Base-by-base conservation (phyloP, 2,113 vertebrate species). In the Pygathrix nemaeus region DNA sequence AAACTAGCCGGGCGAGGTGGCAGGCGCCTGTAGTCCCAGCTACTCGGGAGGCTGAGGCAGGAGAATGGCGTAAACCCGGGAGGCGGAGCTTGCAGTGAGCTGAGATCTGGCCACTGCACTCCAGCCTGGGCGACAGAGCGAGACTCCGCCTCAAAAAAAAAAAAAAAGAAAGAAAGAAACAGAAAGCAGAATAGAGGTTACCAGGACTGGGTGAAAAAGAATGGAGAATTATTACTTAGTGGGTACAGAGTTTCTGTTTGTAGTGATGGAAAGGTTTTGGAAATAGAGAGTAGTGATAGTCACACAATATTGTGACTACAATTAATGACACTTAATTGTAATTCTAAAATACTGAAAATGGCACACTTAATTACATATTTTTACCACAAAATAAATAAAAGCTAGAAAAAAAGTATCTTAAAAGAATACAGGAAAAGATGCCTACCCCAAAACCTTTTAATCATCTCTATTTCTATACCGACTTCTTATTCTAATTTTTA, bases 401-500 rank as follows among this genome's bases (percentile, higher is more conserved):
- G 13, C 18, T 30, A 86, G 64, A 27, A 32, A 55, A 38, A 93
- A 55, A 55, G 16, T 48, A 61, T 61, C 40, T 86, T 86, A 87
- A 83, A 32, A 25, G 14, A 88, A 35, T 18, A 64, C 52, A 96
- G 48, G 70, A 21, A 79, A 11, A 16, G 27, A 96, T 75, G 35
- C 35, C 48, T 10, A 84, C 11, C 12, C 45, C 87, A 68, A 79
- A 88, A 14, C 18, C 8, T 93, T 68, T 48, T 70, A 93, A 72
- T 93, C 81, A 48, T 93, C 23, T 93, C 23, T 80, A 81, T 85
- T 66, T 48, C 68, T 87, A 68, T 5, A 89, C 21, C 30, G 12
- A 84, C 35, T 94, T 68, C 12, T 95, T 94, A 66, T 43, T 90
- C 66, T 93, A 88, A 84, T 75, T 88, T 90, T 83, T 83, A 73